phyloP scores from a whole-genome alignment of 2,888 invertebrate species.

The Galerucella pusilla region DNA sequence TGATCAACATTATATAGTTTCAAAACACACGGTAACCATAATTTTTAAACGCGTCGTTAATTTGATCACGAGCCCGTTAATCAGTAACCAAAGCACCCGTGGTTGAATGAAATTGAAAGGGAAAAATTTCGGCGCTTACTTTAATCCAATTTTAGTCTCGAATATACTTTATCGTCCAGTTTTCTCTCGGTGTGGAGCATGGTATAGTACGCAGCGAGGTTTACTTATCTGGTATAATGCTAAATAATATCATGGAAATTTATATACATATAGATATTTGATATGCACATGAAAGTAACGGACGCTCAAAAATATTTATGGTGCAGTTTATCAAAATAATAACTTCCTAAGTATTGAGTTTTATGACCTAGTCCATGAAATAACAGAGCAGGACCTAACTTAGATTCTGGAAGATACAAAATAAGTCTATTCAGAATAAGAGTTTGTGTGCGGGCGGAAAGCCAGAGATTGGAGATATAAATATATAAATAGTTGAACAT shows the following conservation, averaged over 20 bases:
- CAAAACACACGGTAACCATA: background rate
- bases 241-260: background rate
- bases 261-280: background rate
- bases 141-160: background rate
- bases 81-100: background rate
- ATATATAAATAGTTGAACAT: too few relatives aligned
- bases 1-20: too few relatives aligned
- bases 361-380: too few relatives aligned
- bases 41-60: background rate
- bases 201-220: background rate
- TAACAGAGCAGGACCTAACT: too few relatives aligned
- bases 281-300: background rate
- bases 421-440: too few relatives aligned
- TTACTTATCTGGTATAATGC: background rate
- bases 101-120: background rate
- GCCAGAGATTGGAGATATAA: too few relatives aligned
- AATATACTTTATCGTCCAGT: background rate
- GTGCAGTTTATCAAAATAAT: too few relatives aligned
- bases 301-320: too few relatives aligned
- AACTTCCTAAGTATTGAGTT: too few relatives aligned
- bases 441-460: too few relatives aligned
- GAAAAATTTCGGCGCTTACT: background rate
- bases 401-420: too few relatives aligned
- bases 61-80: background rate
- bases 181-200: background rate